Evolutionary conservation across 1,140 invertebrate species (phyloP), one percentile per base, ranked within the genome.

Genomic region (Mesaphorura yosii): DNA sequence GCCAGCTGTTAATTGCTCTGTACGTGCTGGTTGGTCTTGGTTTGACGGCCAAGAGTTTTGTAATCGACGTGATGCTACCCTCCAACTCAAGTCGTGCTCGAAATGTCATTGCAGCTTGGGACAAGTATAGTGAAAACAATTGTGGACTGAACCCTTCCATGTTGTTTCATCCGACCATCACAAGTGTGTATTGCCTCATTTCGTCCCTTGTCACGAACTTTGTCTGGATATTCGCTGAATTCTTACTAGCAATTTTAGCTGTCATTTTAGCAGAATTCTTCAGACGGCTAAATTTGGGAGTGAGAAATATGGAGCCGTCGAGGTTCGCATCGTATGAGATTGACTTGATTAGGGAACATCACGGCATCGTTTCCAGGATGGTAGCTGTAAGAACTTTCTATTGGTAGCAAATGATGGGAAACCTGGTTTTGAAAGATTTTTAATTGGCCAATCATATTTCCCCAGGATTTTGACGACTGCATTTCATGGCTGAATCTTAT

Each of bases 311-410:
- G 17, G 42, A 59, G 20, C 51, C 57, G 1, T 28, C 29, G n/a
- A 39, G 51, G 31, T 55, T 59, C 25, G 41, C 57, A 3, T 15
- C 51, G 7, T 45, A 47, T 20, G 60, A 63, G 53, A 63, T 63
- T 28, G 60, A 63, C 38, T 29, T 63, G 3, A 44, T 63, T 7
- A 31, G 60, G 37, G 60, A 63, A 40, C 60, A 59, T 54, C 57
- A 59, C 57, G 60, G 57, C 14, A n/a, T 57, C 2, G 28, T 53
- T 22, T 55, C 57, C 1, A 59, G 57, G 42, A 17, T 57, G 20
- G 60, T 57, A 23, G 26, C 51, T 22, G 53, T 49, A 31, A 48
- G 12, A 48, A 48, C 3, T 31, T 48, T 17, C 12, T 47, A 27
- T 47, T 47, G 45, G 22, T 22, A 12, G 12, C 12, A 47, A 29